Base-by-base conservation (phyloP, 2,113 vertebrate species). In the Myxocyprinus asiaticus region DNA sequence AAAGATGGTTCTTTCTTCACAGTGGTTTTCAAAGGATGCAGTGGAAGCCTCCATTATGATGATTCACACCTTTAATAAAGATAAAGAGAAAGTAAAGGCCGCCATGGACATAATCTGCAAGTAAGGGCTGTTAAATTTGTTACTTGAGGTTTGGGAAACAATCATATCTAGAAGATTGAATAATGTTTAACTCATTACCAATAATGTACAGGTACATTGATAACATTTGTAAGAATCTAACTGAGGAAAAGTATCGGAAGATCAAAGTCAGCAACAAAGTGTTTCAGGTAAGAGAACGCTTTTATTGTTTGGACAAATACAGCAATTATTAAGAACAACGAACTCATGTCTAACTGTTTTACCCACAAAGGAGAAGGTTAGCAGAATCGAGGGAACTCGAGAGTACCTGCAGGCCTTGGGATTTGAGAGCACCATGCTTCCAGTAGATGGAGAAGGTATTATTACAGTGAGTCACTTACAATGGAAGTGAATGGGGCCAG, bases 261-360 rank as follows among this genome's bases (percentile, higher is more conserved):
- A 96, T 99, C 87, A 98, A 95, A 90, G 77, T 98, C 68, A 94
- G 95, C 84, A 99, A 99, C 91, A 98, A 94, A 82, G 93, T 98
- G 73, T 99, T 97, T 69, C 96, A 98, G 96, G 98, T 96, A 80
- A 83, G 85, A 9, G 9, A 3, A 33, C 22, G 0, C 42, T 14
- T 12, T 48, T 48, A 2, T 48, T 48, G 5, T 48, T 48, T 7
- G 4, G 12, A 67, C 47, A 6, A 9, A 22, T 4, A 63, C 43
- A 58, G 55, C 55, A 15, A 4, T n/a, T 7, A 15, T 58, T 6
- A 15, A 58, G 7, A 15, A 33, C 22, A 33, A 33, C 3, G 11
- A 56, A 56, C 7, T 58, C 6, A 7, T n/a, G 11, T 63, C 10
- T 55, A 33, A 3, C 22, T 47, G 8, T 8, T 22, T 48, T 67